A percentile compares a stretch with the other conserved stretches of the same genome.
These are phyloP conservation scores for Eurystomus glaucurus DNA, from an alignment of 2,797 vertebrate genomes.

Conservation along the genomic window DNA sequence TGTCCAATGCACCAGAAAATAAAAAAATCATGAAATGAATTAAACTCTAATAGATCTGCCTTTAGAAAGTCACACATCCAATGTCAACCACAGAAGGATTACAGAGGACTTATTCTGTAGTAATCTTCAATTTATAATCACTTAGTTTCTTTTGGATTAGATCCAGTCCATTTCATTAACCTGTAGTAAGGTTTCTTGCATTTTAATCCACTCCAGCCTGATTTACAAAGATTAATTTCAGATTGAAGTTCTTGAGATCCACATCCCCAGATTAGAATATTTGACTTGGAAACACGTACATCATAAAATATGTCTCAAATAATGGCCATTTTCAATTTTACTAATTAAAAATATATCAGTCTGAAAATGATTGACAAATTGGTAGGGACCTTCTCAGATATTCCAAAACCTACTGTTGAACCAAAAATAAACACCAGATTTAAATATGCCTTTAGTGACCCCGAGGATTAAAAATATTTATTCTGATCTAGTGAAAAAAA, in stretches of 20 bases:
- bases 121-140: slow-evolving; percentile 80
- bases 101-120: slow-evolving; percentile 65
- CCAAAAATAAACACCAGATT: neutral
- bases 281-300: slow-evolving; percentile 18
- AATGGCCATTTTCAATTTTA: neutral
- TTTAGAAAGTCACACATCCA: slow-evolving; percentile 72
- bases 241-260: slow-evolving; percentile 66
- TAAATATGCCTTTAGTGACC: neutral
- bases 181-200: slow-evolving; percentile 66
- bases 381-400: neutral
- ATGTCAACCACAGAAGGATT: slow-evolving; percentile 76
- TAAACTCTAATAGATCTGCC: slow-evolving; percentile 60
- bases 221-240: slow-evolving; percentile 77
- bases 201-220: slow-evolving; percentile 77
- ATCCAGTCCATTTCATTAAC: slow-evolving; percentile 79
- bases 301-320: slow-evolving; percentile 4
- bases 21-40: slow-evolving; percentile 35
- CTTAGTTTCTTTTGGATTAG: slow-evolving; percentile 81
- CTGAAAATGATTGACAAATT: slow-evolving; percentile 26
- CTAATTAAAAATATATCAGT: neutral
- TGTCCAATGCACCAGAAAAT: slow-evolving; percentile 23
- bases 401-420: neutral
- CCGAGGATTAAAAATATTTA: neutral
- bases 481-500: neutral
- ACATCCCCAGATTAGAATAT: slow-evolving; percentile 41